Percentiles rank a stretch among this genome's conserved stretches.
Conservation (phyloP, 2,888 invertebrate genomes). For the Druceiella hillmani region DNA sequence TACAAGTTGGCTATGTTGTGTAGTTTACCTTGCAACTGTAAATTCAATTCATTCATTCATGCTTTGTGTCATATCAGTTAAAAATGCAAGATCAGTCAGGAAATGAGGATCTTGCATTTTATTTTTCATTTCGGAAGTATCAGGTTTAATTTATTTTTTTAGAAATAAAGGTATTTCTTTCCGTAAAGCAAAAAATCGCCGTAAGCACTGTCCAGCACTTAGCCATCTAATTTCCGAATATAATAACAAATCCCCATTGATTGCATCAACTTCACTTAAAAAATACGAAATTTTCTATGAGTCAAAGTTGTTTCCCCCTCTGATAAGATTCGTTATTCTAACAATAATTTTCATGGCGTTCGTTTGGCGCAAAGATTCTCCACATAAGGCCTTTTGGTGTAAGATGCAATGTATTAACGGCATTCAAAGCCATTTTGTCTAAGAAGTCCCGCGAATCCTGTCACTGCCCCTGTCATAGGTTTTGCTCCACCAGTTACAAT, state of each 20-base stretch:
- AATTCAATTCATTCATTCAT: constrained; percentile 9
- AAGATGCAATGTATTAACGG: too few species aligned
- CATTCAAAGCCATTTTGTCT: too few species aligned
- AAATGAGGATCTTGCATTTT: constrained; percentile 7
- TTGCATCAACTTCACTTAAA: constrained; percentile 12
- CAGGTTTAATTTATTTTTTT: constrained; percentile 9
- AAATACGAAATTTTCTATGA: constrained; percentile 10
- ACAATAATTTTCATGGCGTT: constrained; percentile 12
- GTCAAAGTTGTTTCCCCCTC: constrained; percentile 9
- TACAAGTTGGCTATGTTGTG: constrained; percentile 5
- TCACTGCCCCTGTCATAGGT: too few species aligned
- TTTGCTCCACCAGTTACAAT: too few species aligned
- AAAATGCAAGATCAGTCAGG: constrained; percentile 9
- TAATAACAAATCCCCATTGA: constrained; percentile 13
- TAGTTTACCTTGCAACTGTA: constrained; percentile 7
- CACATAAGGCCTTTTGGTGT: too few species aligned
- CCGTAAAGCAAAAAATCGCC: constrained; percentile 29
- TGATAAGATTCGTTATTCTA: constrained; percentile 18
- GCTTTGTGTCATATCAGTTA: constrained; percentile 9
- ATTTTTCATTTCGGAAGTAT: constrained; percentile 3
- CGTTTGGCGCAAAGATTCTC: too few species aligned
- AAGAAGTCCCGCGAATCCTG: too few species aligned
- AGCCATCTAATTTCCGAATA: too few species aligned
- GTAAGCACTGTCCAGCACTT: constrained; percentile 30
- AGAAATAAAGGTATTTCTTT: constrained; percentile 16